Evolutionary conservation across 1,140 invertebrate species (phyloP).

Genomic region (Bombus waltoni): DNA sequence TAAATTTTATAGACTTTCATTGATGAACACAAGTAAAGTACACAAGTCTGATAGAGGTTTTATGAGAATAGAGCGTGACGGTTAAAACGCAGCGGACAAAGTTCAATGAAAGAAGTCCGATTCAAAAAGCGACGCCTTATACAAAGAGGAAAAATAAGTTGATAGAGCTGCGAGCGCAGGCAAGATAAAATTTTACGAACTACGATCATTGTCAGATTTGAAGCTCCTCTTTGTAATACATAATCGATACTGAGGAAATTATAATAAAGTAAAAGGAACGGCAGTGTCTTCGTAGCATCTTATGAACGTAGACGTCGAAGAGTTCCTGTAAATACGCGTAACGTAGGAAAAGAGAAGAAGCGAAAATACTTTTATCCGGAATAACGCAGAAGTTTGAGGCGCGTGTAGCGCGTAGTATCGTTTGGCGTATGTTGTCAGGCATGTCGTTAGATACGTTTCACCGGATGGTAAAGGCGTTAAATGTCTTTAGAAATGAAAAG

Average conservation of each 20-base stretch:
- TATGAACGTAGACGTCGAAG: background rate
- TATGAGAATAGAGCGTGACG: background rate
- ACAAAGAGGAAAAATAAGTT: background rate
- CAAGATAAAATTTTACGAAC: too few relatives aligned
- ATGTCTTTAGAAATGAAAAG: background rate
- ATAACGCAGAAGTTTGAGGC: background rate
- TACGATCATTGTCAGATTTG: too few relatives aligned
- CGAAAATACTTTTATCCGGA: background rate
- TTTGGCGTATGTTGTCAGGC: background rate
- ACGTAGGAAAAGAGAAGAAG: too few relatives aligned
- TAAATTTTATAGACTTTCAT: background rate
- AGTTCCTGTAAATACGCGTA: background rate
- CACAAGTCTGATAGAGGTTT: background rate
- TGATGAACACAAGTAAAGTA: background rate
- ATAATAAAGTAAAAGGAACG: background rate
- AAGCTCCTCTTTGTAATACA: background rate
- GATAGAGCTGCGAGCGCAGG: too few relatives aligned
- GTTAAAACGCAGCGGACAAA: background rate
- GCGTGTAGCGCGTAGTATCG: too few relatives aligned
- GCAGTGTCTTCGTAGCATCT: background rate
- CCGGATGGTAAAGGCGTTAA: background rate
- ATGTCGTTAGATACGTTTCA: background rate
- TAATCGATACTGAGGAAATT: background rate
- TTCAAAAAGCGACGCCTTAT: background rate
- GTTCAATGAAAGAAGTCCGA: background rate